A percentile compares a stretch with the other conserved stretches of the same genome.
Evolutionary conservation across 2,888 invertebrate genomes (phyloP).

Genomic region (Tribolium freemani): DNA sequence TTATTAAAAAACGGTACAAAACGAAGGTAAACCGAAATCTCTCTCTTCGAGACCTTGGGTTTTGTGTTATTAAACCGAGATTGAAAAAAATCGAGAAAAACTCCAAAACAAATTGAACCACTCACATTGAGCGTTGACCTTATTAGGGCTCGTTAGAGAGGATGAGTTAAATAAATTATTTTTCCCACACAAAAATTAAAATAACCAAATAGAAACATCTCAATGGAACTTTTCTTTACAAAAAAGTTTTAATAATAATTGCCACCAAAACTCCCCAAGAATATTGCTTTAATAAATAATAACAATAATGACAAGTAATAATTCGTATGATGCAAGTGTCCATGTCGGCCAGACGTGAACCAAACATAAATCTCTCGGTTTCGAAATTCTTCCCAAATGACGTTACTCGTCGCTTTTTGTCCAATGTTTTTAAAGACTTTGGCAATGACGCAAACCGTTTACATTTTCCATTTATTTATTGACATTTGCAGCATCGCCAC

Average conservation of each 20-base stretch:
- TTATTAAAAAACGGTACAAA: too few species aligned
- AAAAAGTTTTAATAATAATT: background rate
- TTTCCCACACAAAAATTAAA: background rate
- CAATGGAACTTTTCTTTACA: background rate
- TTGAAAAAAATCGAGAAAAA: too few species aligned
- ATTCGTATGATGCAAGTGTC: background rate
- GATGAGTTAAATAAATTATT: background rate
- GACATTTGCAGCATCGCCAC: background rate
- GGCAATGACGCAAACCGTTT: constrained; percentile 17
- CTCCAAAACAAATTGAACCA: background rate
- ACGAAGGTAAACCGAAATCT: too few species aligned
- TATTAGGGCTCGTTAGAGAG: background rate
- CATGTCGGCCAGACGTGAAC: background rate
- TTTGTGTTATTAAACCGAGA: too few species aligned
- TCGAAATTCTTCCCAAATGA: constrained; percentile 1
- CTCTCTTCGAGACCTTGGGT: too few species aligned
- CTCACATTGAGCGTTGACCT: background rate
- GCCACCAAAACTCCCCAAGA: too few species aligned
- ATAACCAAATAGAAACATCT: background rate
- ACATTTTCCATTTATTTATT: constrained; percentile 11
- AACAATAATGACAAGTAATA: background rate
- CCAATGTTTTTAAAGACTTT: constrained; percentile 8
- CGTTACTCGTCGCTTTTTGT: background rate
- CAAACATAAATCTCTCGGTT: background rate
- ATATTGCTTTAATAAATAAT: background rate